phyloP scores from a whole-genome alignment of 2,888 invertebrate genomes.

The Pherbina coryleti region DNA sequence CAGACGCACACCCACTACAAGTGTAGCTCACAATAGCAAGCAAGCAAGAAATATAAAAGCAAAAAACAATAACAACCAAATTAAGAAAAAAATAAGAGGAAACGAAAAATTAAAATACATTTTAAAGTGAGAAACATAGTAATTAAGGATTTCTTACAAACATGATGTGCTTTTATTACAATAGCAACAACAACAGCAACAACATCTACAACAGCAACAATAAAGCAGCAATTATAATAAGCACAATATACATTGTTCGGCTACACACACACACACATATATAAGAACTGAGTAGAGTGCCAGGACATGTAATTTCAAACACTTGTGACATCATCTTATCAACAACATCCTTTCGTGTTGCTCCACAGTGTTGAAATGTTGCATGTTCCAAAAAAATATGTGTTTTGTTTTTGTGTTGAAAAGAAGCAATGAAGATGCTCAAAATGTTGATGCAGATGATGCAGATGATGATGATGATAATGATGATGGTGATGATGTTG shows the following conservation, averaged over 20 bases:
- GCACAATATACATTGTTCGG: slow-evolving; percentile 11
- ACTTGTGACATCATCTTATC: slow-evolving; percentile 61
- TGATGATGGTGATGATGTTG: neutral
- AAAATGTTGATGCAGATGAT: neutral
- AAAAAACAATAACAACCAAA: neutral
- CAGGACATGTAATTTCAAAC: slow-evolving; percentile 65
- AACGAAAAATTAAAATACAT: slow-evolving; percentile 61
- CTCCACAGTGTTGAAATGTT: slow-evolving; percentile 20
- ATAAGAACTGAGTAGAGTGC: neutral
- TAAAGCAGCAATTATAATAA: slow-evolving; percentile 35
- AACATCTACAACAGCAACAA: slow-evolving; percentile 41
- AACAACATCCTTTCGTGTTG: slow-evolving; percentile 31
- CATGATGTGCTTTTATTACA: slow-evolving; percentile 39
- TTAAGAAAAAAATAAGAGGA: slow-evolving; percentile 13
- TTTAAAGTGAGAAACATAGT: slow-evolving; percentile 57
- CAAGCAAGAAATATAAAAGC: slow-evolving; percentile 21
- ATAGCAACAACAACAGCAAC: slow-evolving; percentile 40
- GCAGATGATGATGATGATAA: neutral
- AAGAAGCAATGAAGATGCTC: neutral
- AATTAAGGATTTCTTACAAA: slow-evolving; percentile 37
- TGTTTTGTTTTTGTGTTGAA: neutral
- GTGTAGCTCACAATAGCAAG: neutral
- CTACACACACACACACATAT: neutral
- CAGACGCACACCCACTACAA: neutral
- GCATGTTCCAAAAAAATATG: neutral